Conservation (phyloP, 92 coral and sea anemone genomes). For the Phenganax marumi region DNA sequence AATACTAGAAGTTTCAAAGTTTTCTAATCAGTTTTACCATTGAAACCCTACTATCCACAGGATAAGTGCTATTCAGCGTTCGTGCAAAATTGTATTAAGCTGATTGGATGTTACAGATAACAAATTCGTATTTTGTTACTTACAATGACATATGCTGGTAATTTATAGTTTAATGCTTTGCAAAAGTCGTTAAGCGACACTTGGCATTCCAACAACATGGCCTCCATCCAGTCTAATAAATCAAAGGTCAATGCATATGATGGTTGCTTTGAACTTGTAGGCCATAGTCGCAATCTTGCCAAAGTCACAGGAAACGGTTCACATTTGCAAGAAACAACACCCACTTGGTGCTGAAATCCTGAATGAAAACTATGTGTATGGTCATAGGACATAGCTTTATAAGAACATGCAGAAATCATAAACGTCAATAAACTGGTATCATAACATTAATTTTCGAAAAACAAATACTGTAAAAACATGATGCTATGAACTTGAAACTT, state of each 20-base stretch:
- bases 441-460: too few species aligned
- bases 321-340: constrained; percentile 2
- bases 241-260: constrained; percentile 28
- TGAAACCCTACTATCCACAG: too few species aligned
- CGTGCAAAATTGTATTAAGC: too few species aligned
- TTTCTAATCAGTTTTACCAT: too few species aligned
- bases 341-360: not conserved
- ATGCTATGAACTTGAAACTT: too few species aligned
- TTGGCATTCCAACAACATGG: constrained; percentile 41
- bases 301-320: constrained; percentile 23
- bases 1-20: too few species aligned
- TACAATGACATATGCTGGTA: constrained; percentile 14
- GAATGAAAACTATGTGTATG: not conserved
- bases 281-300: constrained; percentile 34
- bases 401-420: too few species aligned
- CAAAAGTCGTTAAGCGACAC: constrained; percentile 34
- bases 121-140: not conserved
- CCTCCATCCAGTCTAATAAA: constrained; percentile 30
- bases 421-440: too few species aligned
- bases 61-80: too few species aligned
- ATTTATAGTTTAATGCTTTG: constrained; percentile 26
- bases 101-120: not conserved
- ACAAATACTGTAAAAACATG: too few species aligned
- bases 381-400: too few species aligned
- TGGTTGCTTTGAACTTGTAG: constrained; percentile 33